These are phyloP conservation scores for Galeopterus variegatus DNA, from an alignment of 2,113 vertebrate species.

Conservation along the genomic window DNA sequence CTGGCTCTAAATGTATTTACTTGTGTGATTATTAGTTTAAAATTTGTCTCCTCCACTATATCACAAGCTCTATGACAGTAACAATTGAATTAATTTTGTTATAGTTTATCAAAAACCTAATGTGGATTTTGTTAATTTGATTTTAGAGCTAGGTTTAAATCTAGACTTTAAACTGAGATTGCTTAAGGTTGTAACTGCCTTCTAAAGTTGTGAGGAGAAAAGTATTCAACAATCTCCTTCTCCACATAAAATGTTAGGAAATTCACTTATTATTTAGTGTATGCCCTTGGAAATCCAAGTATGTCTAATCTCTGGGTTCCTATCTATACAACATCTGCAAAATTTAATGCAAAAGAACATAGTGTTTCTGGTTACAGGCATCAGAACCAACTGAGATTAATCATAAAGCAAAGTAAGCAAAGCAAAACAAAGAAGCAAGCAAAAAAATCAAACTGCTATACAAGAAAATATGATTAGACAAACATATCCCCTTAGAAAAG, in stretches of 20 bases:
- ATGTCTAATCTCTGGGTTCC: neutral
- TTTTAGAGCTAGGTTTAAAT: conserved; percentile 11
- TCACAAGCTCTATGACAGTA: neutral
- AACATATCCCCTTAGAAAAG: neutral
- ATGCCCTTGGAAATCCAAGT: neutral
- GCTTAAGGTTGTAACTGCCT: neutral
- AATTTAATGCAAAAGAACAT: neutral
- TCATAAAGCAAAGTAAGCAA: neutral
- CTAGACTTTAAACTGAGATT: conserved; percentile 16
- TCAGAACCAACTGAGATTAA: conserved; percentile 12
- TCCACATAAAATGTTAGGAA: neutral
- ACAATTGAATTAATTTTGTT: neutral
- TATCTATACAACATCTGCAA: neutral
- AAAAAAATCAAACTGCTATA: neutral
- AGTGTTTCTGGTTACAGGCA: neutral
- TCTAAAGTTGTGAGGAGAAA: neutral
- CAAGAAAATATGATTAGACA: conserved; percentile 27
- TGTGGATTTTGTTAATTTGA: conserved; percentile 25
- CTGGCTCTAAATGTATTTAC: neutral
- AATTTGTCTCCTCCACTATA: neutral
- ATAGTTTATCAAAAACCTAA: conserved; percentile 53
- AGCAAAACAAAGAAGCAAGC: neutral
- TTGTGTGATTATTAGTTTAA: neutral
- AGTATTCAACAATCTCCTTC: neutral
- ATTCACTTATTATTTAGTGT: conserved; percentile 27